Percentiles rank a stretch among this genome's conserved stretches.
Conservation (phyloP, 2,888 invertebrate genomes). For the Horisme vitalbata region DNA sequence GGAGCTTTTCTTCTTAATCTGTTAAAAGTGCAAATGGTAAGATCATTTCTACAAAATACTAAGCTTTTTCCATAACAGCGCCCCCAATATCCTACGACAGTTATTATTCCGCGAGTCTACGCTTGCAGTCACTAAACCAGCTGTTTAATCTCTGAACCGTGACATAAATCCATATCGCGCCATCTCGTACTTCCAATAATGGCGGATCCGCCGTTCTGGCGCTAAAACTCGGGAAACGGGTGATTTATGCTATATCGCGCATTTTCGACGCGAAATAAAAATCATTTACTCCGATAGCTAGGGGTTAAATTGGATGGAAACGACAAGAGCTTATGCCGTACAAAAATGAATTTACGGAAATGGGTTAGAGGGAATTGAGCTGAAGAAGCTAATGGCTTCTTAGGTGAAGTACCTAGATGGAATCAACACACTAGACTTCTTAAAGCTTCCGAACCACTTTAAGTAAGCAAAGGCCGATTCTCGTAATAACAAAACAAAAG, state of each 20-base stretch:
- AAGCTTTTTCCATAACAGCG: no score
- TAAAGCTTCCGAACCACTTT: no score
- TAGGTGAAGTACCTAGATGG: no score
- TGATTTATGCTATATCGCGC: constrained; percentile 54
- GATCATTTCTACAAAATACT: no score
- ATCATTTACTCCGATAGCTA: constrained; percentile 45
- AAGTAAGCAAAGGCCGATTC: no score
- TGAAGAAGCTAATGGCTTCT: neutral
- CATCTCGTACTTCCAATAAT: constrained; percentile 36
- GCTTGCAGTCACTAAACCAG: constrained; percentile 8
- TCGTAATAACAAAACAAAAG: no score
- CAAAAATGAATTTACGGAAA: constrained; percentile 15
- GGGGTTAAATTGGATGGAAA: constrained; percentile 37
- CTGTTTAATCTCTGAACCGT: constrained; percentile 1
- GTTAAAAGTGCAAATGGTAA: no score
- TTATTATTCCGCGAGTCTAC: no score
- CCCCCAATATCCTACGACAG: no score
- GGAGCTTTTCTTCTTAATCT: no score
- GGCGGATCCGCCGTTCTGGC: constrained; percentile 46
- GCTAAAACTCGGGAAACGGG: constrained; percentile 41
- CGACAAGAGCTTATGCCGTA: constrained; percentile 23
- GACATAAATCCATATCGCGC: constrained; percentile 33
- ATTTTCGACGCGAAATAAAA: constrained; percentile 53
- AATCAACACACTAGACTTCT: no score
- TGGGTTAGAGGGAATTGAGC: neutral